These are phyloP conservation scores for Drosophila austrosaltans DNA, from an alignment of 2,888 invertebrate species.

Conservation along the genomic window DNA sequence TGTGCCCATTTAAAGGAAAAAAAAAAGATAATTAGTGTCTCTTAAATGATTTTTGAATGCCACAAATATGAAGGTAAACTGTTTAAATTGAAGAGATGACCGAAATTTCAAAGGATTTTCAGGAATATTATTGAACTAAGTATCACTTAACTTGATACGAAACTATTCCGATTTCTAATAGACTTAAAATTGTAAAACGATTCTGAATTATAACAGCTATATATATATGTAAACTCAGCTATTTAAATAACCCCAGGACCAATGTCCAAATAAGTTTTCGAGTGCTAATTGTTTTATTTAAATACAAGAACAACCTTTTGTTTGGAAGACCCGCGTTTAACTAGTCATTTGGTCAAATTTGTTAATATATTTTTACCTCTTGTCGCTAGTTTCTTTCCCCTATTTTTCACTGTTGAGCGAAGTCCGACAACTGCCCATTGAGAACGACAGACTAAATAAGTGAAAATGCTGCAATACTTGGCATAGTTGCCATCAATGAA, in stretches of 20 bases:
- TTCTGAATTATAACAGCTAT: too few relatives aligned
- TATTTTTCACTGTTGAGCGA: constrained; percentile 31
- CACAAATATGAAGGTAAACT: not conserved
- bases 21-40: constrained; percentile 4
- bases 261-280: not conserved
- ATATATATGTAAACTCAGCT: too few relatives aligned
- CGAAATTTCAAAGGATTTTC: too few relatives aligned
- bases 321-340: constrained; percentile 38
- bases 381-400: constrained; percentile 48
- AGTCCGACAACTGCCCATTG: constrained; percentile 65
- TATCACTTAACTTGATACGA: too few relatives aligned
- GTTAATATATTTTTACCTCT: constrained; percentile 53
- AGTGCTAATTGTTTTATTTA: not conserved
- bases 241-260: not conserved
- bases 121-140: too few relatives aligned
- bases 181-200: too few relatives aligned
- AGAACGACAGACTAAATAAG: constrained; percentile 37
- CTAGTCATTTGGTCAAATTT: constrained; percentile 39
- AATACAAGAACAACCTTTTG: constrained; percentile 39
- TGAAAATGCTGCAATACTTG: constrained; percentile 27
- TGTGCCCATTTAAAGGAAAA: constrained; percentile 5
- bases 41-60: not conserved
- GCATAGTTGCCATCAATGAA: constrained; percentile 19
- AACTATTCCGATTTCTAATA: too few relatives aligned
- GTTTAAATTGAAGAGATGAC: too few relatives aligned